phyloP scores from a whole-genome alignment of 2,888 invertebrate species.

The Ectropis crepuscularia region DNA sequence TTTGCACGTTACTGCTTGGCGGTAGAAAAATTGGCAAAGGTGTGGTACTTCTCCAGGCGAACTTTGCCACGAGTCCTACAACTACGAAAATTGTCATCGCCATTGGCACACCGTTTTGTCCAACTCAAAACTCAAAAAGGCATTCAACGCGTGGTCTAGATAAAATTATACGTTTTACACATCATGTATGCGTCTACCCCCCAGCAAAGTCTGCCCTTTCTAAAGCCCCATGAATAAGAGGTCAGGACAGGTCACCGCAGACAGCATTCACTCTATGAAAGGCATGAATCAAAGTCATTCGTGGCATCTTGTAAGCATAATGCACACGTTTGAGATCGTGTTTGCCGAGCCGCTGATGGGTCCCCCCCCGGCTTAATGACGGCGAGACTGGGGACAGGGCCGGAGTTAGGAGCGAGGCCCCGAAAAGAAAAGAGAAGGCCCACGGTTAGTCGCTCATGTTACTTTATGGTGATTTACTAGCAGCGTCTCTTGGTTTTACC shows the following conservation, averaged over 20 bases:
- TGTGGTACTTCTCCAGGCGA: too few relatives aligned
- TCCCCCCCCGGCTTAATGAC: conserved; percentile 32
- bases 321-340: conserved; percentile 40
- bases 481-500: too few relatives aligned
- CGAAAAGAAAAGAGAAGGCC: too few relatives aligned
- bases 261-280: conserved; percentile 30
- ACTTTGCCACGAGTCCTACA: too few relatives aligned
- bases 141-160: too few relatives aligned
- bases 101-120: too few relatives aligned
- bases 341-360: conserved; percentile 40
- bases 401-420: neutral
- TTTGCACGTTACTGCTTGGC: too few relatives aligned
- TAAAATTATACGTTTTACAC: too few relatives aligned
- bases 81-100: too few relatives aligned
- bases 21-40: too few relatives aligned
- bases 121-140: too few relatives aligned
- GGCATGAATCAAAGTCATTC: conserved; percentile 35
- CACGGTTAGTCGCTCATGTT: neutral
- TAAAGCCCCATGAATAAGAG: conserved; percentile 21
- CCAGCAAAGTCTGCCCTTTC: neutral
- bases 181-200: neutral
- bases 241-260: conserved; percentile 24
- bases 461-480: neutral
- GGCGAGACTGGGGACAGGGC: conserved; percentile 18
- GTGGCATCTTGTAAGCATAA: conserved; percentile 37